Percentiles rank a stretch among this genome's conserved stretches.
These are phyloP conservation scores for Rhynchophorus ferrugineus DNA, from an alignment of 1,140 invertebrate species.

Conservation along the genomic window DNA sequence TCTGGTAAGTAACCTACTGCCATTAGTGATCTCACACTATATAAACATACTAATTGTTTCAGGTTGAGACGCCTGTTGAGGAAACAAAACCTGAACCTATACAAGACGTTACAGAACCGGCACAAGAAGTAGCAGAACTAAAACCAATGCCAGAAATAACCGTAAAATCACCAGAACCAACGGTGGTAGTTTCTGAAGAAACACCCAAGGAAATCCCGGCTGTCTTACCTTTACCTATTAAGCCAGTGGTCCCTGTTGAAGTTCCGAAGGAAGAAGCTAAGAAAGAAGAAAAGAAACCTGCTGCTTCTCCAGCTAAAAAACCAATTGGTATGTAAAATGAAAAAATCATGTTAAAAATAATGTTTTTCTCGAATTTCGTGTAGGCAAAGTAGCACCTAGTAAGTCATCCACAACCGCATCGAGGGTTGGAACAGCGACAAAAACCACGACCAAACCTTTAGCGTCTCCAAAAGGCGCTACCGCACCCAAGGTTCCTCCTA, in stretches of 20 bases:
- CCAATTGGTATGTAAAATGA: too few species aligned
- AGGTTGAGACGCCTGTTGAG: slow-evolving; percentile 9
- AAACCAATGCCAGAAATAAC: background rate
- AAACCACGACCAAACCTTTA: slow-evolving; percentile 24
- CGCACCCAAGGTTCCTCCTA: slow-evolving; percentile 14
- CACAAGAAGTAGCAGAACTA: slow-evolving; percentile 2
- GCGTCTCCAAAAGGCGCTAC: slow-evolving; percentile 9
- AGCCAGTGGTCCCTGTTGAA: background rate
- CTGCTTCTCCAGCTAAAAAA: slow-evolving; percentile 7
- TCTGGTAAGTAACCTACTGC: slow-evolving; percentile 15
- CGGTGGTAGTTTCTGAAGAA: slow-evolving; percentile 24
- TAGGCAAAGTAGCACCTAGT: slow-evolving; percentile 27
- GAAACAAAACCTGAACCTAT: background rate
- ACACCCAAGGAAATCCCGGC: slow-evolving; percentile 27
- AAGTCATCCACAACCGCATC: slow-evolving; percentile 27
- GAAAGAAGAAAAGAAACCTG: slow-evolving; percentile 13
- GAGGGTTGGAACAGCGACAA: slow-evolving; percentile 26
- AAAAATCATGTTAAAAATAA: too few species aligned
- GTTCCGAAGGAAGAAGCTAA: slow-evolving; percentile 5
- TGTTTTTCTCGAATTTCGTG: too few species aligned
- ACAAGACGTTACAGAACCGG: background rate
- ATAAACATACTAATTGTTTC: background rate
- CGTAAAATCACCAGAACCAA: slow-evolving; percentile 5
- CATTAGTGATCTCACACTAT: background rate
- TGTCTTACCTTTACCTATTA: background rate